Evolutionary conservation across 2,888 invertebrate genomes (phyloP), one percentile per base, ranked within the genome.

Genomic region (Watsonalla binaria): DNA sequence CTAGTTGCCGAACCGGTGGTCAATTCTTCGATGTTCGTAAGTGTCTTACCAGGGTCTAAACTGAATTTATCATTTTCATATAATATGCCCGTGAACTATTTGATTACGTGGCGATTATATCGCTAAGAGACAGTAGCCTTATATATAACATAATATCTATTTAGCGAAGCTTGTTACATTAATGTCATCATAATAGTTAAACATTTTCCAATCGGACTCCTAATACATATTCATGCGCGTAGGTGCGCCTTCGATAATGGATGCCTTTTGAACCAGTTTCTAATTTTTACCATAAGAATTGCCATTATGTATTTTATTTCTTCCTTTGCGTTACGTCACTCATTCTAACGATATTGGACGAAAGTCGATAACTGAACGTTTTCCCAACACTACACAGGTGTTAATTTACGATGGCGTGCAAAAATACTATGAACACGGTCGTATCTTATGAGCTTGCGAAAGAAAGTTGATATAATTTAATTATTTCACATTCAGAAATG

Each of bases 351-450:
- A 56, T 61, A 57, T 62, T 65, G 62, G 68, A 77, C 68, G 77
- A 77, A 73, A 77, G 76, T 70, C 65, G 62, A 64, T 67, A 65
- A 59, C 63, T 57, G 67, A 69, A 63, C 60, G 70, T 66, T 72
- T 42, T 75, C 68, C 68, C 61, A 61, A 61, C 61, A 61, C 60
- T 58, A 49, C 66, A 61, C 58, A 49, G 66, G 61, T 60, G 61
- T 57, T 59, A 65, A 58, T 63, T 59, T 63, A 60, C 53, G 58
- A 57, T 56, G 54, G 53, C 50, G 54, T 54, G 53, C 46, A 56
- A 45, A 47, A 52, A 37, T 45, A 47, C 15, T 42, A 42, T 42
- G 5, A 11, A 42, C 42, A 11, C 42, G 42, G 11, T 11, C 42
- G 11, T 11, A 11, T 42, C 42, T 42, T 5, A 42, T 11, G 42